Evolutionary conservation across 2,113 vertebrate species (phyloP).

Genomic region (Choloepus hoffmanni): DNA sequence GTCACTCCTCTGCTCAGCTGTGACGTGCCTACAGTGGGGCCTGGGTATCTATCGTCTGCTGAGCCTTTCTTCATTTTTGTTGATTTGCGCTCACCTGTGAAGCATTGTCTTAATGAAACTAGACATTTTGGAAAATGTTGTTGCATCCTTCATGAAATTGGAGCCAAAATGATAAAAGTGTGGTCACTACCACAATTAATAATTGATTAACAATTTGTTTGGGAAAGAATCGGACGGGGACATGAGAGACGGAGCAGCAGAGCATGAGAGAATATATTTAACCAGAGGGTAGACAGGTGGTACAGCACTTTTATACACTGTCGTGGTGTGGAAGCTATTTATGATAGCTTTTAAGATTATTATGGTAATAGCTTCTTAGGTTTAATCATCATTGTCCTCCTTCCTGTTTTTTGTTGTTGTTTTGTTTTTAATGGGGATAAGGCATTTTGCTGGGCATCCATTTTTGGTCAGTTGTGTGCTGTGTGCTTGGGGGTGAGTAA

Average conservation of each 20-base stretch:
- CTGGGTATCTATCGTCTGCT: not conserved
- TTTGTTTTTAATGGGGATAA: not conserved
- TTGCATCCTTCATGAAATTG: not conserved
- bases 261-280: not conserved
- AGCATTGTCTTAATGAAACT: not conserved
- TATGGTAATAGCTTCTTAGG: not conserved
- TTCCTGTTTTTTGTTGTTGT: not conserved
- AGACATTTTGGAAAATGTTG: not conserved
- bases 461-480: not conserved
- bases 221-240: not conserved
- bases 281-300: not conserved
- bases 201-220: not conserved
- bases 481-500: not conserved
- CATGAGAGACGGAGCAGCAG: not conserved
- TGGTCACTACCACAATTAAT: not conserved
- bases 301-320: not conserved
- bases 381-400: not conserved
- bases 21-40: no score
- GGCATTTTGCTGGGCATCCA: not conserved
- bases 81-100: not conserved
- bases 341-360: constrained; percentile 8
- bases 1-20: not conserved
- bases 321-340: not conserved
- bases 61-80: not conserved
- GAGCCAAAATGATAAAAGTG: not conserved